A percentile compares a stretch with the other conserved stretches of the same genome.
Evolutionary conservation across 1,140 invertebrate genomes (phyloP).

Genomic region (Bombus difficillimus): DNA sequence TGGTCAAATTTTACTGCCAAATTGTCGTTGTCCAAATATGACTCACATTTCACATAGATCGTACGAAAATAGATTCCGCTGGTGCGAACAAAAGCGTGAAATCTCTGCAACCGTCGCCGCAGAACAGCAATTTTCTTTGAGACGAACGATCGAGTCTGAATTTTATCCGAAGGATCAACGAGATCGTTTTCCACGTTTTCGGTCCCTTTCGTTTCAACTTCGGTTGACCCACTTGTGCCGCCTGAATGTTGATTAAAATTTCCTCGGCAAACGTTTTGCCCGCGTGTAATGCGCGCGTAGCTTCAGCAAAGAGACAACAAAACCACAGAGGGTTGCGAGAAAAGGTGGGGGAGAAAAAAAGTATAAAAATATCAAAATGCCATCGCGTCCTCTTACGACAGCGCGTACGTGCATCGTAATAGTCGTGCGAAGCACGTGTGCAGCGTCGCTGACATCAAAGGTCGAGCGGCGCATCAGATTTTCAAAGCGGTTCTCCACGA

Average conservation of each 20-base stretch:
- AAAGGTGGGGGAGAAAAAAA: fast-evolving
- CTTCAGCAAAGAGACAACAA: not conserved
- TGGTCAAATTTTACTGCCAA: too few relatives aligned
- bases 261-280: not conserved
- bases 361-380: not conserved
- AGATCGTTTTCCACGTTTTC: not conserved
- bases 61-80: too few relatives aligned
- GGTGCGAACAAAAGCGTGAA: too few relatives aligned
- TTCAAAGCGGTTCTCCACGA: not conserved
- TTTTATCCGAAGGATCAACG: too few relatives aligned
- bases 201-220: too few relatives aligned
- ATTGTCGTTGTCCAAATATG: too few relatives aligned
- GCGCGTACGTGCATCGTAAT: not conserved
- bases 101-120: too few relatives aligned
- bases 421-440: not conserved
- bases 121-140: too few relatives aligned
- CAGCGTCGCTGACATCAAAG: not conserved
- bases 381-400: not conserved
- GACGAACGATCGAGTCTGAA: not conserved
- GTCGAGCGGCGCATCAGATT: not conserved
- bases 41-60: too few relatives aligned
- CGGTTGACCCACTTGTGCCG: not conserved
- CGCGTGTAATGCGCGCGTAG: not conserved
- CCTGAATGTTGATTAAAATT: not conserved
- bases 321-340: not conserved